Base-by-base conservation (phyloP, 2,113 vertebrate genomes). In the Heteronetta atricapilla region DNA sequence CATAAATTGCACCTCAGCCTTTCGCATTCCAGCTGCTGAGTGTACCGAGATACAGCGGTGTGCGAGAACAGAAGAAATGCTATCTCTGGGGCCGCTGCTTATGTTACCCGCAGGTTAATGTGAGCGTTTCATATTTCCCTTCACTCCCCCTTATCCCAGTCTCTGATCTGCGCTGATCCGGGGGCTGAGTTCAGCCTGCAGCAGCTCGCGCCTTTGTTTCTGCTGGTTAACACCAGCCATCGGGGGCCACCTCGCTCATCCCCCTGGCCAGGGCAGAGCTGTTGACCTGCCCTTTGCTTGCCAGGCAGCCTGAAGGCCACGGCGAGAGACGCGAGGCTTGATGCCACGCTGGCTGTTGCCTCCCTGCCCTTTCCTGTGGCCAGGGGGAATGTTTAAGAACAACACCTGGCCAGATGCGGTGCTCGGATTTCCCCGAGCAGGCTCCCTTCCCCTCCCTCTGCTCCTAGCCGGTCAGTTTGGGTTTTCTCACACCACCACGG, bases 1-100 rank as follows among this genome's bases (percentile, higher is more conserved):
- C 94, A 95, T 97, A 96, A 95, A 96, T 95, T 53, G 76, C 11
- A 3, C 79, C 91, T 70, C 68, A 68, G 72, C 85, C 89, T n/a
- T 58, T 40, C 12, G 11, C 73, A 75, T 91, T 93, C 95, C 93
- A 91, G 90, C 88, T 88, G 79, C 64, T 86, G 90, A 9, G 3
- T 0, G 0, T 17, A 44, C 44, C 0, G 2, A 63, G 88, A 19
- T 60, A 63, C 21, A 90, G 88, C 73, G 6, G 0, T 67, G 80
- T 5, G 60, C 94, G 94, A 93, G 94, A 92, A 84, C 55, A 52
- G 73, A 70, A 74, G 95, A 81, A 88, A 91, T 60, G 14, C 67
- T 70, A 21, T 86, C 90, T 91, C 21, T 53, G 82, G 74, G 88
- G 85, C 87, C 52, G 5, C 14, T 86, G 89, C 85, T 91, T 60